Percentiles rank a stretch among this genome's conserved stretches.
Conservation (phyloP, 2,797 vertebrate genomes). For the Oreochromis mossambicus region DNA sequence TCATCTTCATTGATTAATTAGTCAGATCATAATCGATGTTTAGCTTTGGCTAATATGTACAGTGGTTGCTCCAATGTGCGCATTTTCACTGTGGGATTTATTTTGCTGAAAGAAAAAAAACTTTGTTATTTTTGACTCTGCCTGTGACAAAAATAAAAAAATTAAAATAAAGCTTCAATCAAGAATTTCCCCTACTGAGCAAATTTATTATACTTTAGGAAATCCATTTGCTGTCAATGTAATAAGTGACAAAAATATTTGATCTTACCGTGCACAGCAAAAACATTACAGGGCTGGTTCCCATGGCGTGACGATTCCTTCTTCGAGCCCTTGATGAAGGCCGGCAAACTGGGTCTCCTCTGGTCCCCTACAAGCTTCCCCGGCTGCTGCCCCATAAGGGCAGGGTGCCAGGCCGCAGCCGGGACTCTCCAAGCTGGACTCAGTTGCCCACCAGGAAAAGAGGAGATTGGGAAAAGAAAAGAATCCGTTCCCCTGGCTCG, state of each 20-base stretch:
- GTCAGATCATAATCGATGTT: not conserved
- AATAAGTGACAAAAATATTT: not conserved
- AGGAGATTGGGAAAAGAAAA: slow-evolving; percentile 8
- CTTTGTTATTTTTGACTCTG: too few relatives aligned
- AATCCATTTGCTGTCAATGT: not conserved
- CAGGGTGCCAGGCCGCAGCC: slow-evolving; percentile 77
- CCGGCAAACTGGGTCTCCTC: slow-evolving; percentile 94
- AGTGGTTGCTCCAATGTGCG: not conserved
- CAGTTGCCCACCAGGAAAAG: slow-evolving; percentile 25
- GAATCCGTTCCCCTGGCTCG: slow-evolving; percentile 24
- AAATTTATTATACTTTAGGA: not conserved
- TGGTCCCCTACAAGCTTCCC: slow-evolving; percentile 98
- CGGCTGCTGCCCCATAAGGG: slow-evolving; percentile 99
- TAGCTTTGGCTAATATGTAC: not conserved
- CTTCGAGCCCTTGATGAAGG: slow-evolving; percentile 92
- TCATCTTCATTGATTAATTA: not conserved
- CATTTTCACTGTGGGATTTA: not conserved
- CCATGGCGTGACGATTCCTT: slow-evolving; percentile 89
- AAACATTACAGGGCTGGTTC: slow-evolving; percentile 88
- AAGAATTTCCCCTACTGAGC: not conserved
- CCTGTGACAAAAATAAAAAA: not conserved
- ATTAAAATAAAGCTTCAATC: too few relatives aligned
- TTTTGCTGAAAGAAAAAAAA: not conserved
- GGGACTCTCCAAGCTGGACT: slow-evolving; percentile 74
- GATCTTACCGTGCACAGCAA: slow-evolving; percentile 92